A percentile compares a stretch with the other conserved stretches of the same genome.
These are phyloP conservation scores for Sebastes reedi DNA, from an alignment of 2,797 vertebrate species.

Conservation along the genomic window DNA sequence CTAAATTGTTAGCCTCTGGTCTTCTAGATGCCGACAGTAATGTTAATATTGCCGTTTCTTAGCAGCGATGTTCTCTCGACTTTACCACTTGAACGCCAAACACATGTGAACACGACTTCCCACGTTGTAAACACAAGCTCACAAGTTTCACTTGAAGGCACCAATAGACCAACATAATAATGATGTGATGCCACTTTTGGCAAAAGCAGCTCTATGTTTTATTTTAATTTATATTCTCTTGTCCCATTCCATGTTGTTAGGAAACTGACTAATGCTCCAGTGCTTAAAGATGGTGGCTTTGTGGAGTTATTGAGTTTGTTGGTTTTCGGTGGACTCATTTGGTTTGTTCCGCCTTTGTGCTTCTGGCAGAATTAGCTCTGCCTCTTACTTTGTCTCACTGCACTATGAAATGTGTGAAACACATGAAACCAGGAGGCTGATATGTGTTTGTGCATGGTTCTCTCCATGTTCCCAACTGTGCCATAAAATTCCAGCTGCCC, in stretches of 20 bases:
- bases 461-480: background rate
- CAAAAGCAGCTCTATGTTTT: background rate
- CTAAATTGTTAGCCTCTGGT: too few species aligned
- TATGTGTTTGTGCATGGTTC: background rate
- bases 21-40: too few species aligned
- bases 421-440: background rate
- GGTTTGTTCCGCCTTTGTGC: background rate
- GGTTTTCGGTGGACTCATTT: background rate
- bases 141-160: too few species aligned
- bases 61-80: too few species aligned
- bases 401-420: conserved; percentile 12
- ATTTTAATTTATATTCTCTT: background rate
- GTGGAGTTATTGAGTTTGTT: background rate
- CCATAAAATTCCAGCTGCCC: background rate
- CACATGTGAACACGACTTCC: too few species aligned
- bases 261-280: background rate
- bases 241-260: background rate
- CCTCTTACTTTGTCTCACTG: background rate
- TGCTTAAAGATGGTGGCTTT: background rate
- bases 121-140: too few species aligned
- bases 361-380: background rate
- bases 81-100: too few species aligned
- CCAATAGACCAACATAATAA: background rate
- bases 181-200: background rate
- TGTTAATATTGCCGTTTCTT: too few species aligned